phyloP scores from a whole-genome alignment of 2,888 invertebrate genomes.

The Euspilapteryx auroguttella region DNA sequence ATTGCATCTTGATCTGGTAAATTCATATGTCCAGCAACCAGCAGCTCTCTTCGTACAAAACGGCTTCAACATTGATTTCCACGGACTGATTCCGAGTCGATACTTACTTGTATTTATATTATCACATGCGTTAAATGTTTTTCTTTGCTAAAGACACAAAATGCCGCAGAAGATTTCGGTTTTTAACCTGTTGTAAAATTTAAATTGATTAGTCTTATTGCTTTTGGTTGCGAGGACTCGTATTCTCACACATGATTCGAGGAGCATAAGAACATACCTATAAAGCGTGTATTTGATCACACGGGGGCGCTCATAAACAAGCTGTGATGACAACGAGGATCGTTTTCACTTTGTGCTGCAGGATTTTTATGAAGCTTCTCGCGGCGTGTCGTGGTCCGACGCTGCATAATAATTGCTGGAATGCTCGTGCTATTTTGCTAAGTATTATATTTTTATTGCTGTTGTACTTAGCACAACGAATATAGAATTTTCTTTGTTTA shows the following conservation, averaged over 20 bases:
- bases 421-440: too few relatives aligned
- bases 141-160: not conserved
- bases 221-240: too few relatives aligned
- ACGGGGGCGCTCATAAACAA: slow-evolving; percentile 26
- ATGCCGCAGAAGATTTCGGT: not conserved
- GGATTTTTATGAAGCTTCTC: slow-evolving; percentile 17
- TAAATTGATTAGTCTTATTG: too few relatives aligned
- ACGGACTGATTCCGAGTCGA: not conserved
- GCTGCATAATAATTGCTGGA: too few relatives aligned
- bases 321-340: slow-evolving; percentile 37
- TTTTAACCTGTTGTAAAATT: not conserved
- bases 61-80: slow-evolving; percentile 38
- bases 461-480: too few relatives aligned
- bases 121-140: not conserved
- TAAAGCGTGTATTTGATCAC: slow-evolving; percentile 21
- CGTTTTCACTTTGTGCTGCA: slow-evolving; percentile 27
- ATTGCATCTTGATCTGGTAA: slow-evolving; percentile 50
- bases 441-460: too few relatives aligned
- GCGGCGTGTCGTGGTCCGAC: too few relatives aligned
- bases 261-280: too few relatives aligned
- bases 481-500: too few relatives aligned
- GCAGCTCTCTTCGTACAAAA: slow-evolving; percentile 35
- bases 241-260: too few relatives aligned
- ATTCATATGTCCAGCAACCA: slow-evolving; percentile 34
- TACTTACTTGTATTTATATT: too few relatives aligned